A percentile compares a stretch with the other conserved stretches of the same genome.
These are phyloP conservation scores for Hypercompe scribonia DNA, from an alignment of 2,888 invertebrate species.

Conservation along the genomic window DNA sequence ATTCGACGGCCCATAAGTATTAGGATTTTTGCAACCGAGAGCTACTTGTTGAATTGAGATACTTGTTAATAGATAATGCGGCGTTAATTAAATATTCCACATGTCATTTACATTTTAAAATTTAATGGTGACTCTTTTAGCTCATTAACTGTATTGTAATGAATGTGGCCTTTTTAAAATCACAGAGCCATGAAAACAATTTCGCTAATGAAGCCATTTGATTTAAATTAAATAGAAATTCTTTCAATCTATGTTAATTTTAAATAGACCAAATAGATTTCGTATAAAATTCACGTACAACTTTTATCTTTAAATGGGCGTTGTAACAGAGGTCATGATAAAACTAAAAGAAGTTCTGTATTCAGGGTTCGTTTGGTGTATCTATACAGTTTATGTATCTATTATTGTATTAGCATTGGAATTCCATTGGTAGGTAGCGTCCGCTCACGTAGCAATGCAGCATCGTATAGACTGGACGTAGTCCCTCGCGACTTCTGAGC, in stretches of 20 bases:
- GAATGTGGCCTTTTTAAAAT: constrained; percentile 4
- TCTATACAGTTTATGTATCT: constrained; percentile 50
- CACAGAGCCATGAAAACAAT: constrained; percentile 10
- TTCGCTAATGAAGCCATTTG: constrained; percentile 11
- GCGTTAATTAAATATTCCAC: constrained; percentile 70
- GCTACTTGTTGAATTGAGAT: constrained; percentile 78
- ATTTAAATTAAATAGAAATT: constrained; percentile 11
- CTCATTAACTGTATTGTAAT: neutral
- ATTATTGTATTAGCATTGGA: constrained; percentile 66
- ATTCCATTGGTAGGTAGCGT: constrained; percentile 62
- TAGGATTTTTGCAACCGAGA: constrained; percentile 67
- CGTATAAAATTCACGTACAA: constrained; percentile 17
- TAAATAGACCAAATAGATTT: constrained; percentile 4
- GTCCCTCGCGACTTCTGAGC: constrained; percentile 74
- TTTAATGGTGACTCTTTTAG: constrained; percentile 29
- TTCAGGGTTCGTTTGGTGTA: constrained; percentile 35
- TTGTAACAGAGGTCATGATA: constrained; percentile 12
- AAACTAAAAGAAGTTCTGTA: constrained; percentile 32
- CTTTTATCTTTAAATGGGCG: constrained; percentile 15
- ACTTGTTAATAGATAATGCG: constrained; percentile 74
- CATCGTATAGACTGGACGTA: constrained; percentile 51
- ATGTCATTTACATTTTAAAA: constrained; percentile 41
- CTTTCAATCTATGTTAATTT: constrained; percentile 13
- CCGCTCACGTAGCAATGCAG: constrained; percentile 61
- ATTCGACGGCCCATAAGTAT: constrained; percentile 67